Conservation (phyloP, 2,113 vertebrate species). For the Callipepla squamata region DNA sequence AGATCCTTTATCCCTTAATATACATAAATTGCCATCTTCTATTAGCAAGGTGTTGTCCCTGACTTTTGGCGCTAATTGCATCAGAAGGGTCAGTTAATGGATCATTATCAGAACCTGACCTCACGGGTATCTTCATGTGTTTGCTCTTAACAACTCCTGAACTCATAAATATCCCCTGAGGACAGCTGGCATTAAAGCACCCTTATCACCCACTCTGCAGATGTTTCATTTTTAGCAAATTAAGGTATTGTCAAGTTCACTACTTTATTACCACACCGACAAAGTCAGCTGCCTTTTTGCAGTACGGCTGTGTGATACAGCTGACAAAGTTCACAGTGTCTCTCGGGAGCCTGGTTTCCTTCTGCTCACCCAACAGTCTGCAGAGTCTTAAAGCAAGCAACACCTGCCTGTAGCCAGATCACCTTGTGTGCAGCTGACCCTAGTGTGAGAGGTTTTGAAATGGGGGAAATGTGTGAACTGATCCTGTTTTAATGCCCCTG, state of each 20-base stretch:
- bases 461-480: neutral
- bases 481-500: neutral
- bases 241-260: neutral
- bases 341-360: neutral
- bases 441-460: fast-evolving
- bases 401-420: fast-evolving
- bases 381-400: neutral
- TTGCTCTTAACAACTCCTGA: neutral
- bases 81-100: neutral
- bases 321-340: neutral
- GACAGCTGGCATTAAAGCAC: neutral
- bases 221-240: neutral
- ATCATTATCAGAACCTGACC: neutral
- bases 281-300: fast-evolving
- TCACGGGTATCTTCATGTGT: neutral
- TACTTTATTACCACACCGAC: neutral
- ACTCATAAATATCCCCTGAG: neutral
- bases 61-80: neutral
- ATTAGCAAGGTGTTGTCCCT: neutral
- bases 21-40: neutral
- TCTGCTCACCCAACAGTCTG: neutral
- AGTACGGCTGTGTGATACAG: neutral
- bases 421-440: fast-evolving
- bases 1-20: neutral
- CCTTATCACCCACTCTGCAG: neutral